Evolutionary conservation across 2,113 vertebrate genomes (phyloP).

Genomic region (Sciurus niger): DNA sequence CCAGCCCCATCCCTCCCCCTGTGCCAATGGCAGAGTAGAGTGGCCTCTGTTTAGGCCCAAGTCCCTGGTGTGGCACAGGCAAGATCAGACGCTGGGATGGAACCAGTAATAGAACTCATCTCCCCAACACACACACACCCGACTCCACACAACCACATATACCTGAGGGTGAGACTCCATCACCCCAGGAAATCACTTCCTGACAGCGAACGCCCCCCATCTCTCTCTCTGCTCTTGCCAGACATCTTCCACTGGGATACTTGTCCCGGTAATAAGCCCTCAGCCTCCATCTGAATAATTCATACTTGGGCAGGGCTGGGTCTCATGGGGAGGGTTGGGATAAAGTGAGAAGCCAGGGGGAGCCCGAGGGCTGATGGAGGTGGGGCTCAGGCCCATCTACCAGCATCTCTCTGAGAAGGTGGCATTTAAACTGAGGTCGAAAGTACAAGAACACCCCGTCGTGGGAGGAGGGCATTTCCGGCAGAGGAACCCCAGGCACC

Average conservation of each 20-base stretch:
- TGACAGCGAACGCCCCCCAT: slow-evolving; percentile 77
- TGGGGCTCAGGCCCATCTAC: neutral
- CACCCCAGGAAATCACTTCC: slow-evolving; percentile 1
- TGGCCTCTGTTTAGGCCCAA: neutral
- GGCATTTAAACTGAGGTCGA: neutral
- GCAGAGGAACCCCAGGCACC: neutral
- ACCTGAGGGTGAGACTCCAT: neutral
- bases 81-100: slow-evolving; percentile 65
- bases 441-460: neutral
- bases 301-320: slow-evolving; percentile 67
- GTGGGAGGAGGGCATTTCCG: neutral
- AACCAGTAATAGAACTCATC: slow-evolving; percentile 76
- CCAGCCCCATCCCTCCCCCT: neutral
- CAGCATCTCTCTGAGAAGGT: neutral
- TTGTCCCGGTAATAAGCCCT: slow-evolving; percentile 85
- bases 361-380: neutral
- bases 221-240: slow-evolving; percentile 77
- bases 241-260: slow-evolving; percentile 82
- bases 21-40: neutral
- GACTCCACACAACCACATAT: neutral
- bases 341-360: neutral
- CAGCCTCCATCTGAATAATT: slow-evolving; percentile 84
- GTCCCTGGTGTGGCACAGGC: neutral
- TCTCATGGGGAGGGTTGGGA: neutral
- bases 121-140: neutral